Evolutionary conservation across 2,113 vertebrate genomes (phyloP).

Genomic region (Tylochromis polylepis): DNA sequence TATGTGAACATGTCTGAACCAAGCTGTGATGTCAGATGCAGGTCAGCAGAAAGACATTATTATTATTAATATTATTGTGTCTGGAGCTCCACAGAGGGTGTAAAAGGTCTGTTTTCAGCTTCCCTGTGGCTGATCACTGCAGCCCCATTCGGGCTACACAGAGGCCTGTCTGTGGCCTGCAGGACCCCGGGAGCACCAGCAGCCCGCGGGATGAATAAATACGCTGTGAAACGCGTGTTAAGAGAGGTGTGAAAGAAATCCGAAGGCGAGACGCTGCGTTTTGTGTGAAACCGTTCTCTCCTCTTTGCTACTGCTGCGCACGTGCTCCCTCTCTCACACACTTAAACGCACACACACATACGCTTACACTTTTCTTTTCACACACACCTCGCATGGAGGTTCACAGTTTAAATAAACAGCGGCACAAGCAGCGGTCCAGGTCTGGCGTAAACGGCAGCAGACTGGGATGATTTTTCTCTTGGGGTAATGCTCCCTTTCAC

Average conservation of each 20-base stretch:
- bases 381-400: slow-evolving; percentile 52
- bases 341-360: slow-evolving; percentile 24
- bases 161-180: slow-evolving; percentile 58
- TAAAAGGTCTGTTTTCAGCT: slow-evolving; percentile 27
- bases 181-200: slow-evolving; percentile 42
- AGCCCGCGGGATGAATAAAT: slow-evolving; percentile 63
- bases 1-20: neutral
- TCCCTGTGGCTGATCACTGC: neutral
- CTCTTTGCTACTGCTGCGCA: neutral
- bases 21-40: slow-evolving; percentile 33
- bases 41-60: slow-evolving; percentile 53
- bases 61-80: slow-evolving; percentile 45
- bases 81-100: slow-evolving; percentile 33
- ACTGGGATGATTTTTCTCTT: slow-evolving; percentile 45
- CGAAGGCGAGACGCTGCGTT: slow-evolving; percentile 45
- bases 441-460: slow-evolving; percentile 48
- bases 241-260: slow-evolving; percentile 63
- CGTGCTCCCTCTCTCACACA: neutral
- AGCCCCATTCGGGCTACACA: slow-evolving; percentile 43
- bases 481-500: slow-evolving; percentile 41
- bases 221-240: slow-evolving; percentile 48
- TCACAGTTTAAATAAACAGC: slow-evolving; percentile 76
- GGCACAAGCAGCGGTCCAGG: slow-evolving; percentile 9
- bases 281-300: slow-evolving; percentile 49
- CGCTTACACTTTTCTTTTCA: slow-evolving; percentile 38